A percentile compares a stretch with the other conserved stretches of the same genome.
Conservation (phyloP, 2,113 vertebrate genomes). For the Esox niger region DNA sequence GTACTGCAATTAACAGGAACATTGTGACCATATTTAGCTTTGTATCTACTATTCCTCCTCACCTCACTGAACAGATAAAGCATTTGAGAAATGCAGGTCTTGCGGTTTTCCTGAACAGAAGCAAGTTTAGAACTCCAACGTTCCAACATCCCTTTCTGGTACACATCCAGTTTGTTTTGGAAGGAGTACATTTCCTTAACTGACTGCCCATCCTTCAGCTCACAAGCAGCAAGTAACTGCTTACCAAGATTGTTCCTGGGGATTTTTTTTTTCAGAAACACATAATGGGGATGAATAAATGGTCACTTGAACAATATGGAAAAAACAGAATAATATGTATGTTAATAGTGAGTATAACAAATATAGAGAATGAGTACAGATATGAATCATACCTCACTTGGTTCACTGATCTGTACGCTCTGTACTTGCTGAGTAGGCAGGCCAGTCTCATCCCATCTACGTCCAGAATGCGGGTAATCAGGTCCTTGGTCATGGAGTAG, state of each 20-base stretch:
- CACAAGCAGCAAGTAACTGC: neutral
- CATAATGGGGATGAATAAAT: neutral
- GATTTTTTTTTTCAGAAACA: neutral
- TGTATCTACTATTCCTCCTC: neutral
- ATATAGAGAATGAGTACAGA: too few relatives aligned
- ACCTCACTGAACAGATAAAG: conserved; percentile 17
- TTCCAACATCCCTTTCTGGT: neutral
- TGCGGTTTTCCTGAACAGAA: neutral
- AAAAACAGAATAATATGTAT: too few relatives aligned
- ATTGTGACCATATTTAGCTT: neutral
- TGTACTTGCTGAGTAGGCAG: conserved; percentile 11
- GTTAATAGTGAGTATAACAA: too few relatives aligned
- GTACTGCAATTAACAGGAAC: too few relatives aligned
- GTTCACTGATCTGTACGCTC: conserved; percentile 1
- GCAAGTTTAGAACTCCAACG: neutral
- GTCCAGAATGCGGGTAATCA: neutral
- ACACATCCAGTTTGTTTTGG: conserved; percentile 7
- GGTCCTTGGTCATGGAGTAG: neutral
- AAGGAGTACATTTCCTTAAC: conserved; percentile 9
- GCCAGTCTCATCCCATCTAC: neutral
- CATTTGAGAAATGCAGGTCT: conserved; percentile 1
- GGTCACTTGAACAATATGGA: too few relatives aligned
- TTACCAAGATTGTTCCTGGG: conserved; percentile 5
- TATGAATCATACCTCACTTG: conserved; percentile 11
- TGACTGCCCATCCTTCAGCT: conserved; percentile 7